These are phyloP conservation scores for Tretioscincus oriximinensis DNA, from an alignment of 2,113 vertebrate species.

Conservation along the genomic window DNA sequence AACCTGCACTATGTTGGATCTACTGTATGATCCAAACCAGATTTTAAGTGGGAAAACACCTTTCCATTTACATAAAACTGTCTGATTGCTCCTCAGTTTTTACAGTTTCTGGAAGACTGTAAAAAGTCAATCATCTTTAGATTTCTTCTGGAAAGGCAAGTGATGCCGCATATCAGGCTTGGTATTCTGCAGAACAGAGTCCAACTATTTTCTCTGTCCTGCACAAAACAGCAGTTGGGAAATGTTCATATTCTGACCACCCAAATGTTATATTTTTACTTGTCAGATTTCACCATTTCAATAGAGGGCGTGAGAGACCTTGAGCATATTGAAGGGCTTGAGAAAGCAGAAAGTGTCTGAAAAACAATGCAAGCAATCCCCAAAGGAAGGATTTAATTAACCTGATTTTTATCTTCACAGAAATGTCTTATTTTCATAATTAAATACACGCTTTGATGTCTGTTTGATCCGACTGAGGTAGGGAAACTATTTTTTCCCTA, in stretches of 20 bases:
- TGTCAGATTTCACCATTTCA: neutral
- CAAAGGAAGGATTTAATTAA: neutral
- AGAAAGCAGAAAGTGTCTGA: neutral
- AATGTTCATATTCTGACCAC: neutral
- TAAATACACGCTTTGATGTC: neutral
- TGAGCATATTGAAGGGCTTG: neutral
- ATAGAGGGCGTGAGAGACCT: neutral
- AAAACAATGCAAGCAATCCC: neutral
- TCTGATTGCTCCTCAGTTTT: no score
- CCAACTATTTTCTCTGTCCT: neutral
- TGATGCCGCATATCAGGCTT: neutral
- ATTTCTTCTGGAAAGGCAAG: neutral
- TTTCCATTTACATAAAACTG: no score
- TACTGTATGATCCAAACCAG: neutral
- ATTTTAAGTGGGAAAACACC: neutral
- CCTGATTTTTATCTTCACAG: neutral
- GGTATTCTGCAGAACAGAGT: neutral
- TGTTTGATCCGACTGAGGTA: neutral
- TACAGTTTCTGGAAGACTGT: neutral
- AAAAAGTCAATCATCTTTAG: neutral
- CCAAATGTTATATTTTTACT: neutral
- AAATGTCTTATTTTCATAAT: neutral
- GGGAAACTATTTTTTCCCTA: neutral
- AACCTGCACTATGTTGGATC: neutral
- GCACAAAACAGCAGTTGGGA: neutral